Percentiles rank a stretch among this genome's conserved stretches.
Evolutionary conservation across 2,888 invertebrate genomes (phyloP).

Genomic region (Zhuqinia jingwanae): DNA sequence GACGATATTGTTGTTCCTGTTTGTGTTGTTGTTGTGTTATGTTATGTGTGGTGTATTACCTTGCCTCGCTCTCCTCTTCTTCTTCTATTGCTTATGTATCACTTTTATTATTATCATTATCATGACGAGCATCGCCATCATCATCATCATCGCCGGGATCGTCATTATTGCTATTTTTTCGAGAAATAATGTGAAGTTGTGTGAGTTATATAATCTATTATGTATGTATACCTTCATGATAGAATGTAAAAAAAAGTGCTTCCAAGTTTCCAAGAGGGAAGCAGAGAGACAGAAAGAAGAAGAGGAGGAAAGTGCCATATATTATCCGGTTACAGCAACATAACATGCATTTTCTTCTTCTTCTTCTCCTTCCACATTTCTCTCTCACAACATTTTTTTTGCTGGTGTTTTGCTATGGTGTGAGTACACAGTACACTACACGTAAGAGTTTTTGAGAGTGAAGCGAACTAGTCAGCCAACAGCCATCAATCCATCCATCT

Average conservation of each 20-base stretch:
- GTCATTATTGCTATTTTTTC: slow-evolving; percentile 49
- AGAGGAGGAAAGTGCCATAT: slow-evolving; percentile 64
- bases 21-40: neutral
- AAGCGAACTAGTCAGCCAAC: slow-evolving; percentile 67
- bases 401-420: slow-evolving; percentile 13
- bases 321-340: slow-evolving; percentile 59
- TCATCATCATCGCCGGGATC: slow-evolving; percentile 49
- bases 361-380: slow-evolving; percentile 35
- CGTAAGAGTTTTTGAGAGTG: slow-evolving; percentile 35
- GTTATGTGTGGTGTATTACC: slow-evolving; percentile 41
- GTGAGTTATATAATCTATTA: slow-evolving; percentile 31
- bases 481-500: slow-evolving; percentile 72
- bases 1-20: slow-evolving; percentile 59
- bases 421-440: neutral
- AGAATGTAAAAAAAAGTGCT: slow-evolving; percentile 28
- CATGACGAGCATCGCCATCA: slow-evolving; percentile 28
- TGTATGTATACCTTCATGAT: slow-evolving; percentile 40
- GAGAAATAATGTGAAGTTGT: slow-evolving; percentile 36
- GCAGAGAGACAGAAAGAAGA: slow-evolving; percentile 29
- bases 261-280: slow-evolving; percentile 47
- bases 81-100: slow-evolving; percentile 42
- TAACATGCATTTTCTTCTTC: slow-evolving; percentile 47
- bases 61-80: neutral
- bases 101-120: slow-evolving; percentile 53
- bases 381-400: slow-evolving; percentile 26